Conservation (phyloP, 1,140 invertebrate species). For the Heliconius melpomene region DNA sequence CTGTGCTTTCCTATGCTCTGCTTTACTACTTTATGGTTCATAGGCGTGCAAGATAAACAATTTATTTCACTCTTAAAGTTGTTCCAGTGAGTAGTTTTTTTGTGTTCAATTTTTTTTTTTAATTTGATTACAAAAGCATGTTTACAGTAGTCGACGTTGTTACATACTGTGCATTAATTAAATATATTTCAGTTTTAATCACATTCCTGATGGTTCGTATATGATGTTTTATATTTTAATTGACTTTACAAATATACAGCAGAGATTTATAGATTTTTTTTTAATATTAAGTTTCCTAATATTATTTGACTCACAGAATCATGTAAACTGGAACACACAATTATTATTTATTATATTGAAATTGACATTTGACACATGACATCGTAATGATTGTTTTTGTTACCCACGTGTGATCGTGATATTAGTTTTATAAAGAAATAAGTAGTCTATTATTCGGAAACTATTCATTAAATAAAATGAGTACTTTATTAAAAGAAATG, state of each 20-base stretch:
- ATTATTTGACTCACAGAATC: background rate
- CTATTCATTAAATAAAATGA: conserved; percentile 33
- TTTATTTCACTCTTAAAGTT: background rate
- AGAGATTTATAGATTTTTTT: no score
- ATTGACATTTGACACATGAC: conserved; percentile 5
- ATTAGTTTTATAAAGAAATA: background rate
- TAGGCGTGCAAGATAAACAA: background rate
- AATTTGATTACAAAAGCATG: no score
- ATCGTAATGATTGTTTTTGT: background rate
- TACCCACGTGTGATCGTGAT: background rate
- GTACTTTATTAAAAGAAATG: conserved; percentile 60
- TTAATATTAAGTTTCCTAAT: no score
- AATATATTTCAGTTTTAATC: no score
- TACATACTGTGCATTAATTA: no score
- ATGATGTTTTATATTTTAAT: no score
- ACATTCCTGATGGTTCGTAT: no score
- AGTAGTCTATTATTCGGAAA: background rate
- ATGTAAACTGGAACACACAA: background rate
- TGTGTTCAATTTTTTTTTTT: no score
- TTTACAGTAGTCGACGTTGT: no score
- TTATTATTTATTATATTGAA: background rate
- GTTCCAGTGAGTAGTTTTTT: no score
- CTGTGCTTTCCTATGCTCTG: no score
- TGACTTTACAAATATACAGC: no score
- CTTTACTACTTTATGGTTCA: background rate